Evolutionary conservation across 2,888 invertebrate genomes (phyloP).

Genomic region (Timema podura): DNA sequence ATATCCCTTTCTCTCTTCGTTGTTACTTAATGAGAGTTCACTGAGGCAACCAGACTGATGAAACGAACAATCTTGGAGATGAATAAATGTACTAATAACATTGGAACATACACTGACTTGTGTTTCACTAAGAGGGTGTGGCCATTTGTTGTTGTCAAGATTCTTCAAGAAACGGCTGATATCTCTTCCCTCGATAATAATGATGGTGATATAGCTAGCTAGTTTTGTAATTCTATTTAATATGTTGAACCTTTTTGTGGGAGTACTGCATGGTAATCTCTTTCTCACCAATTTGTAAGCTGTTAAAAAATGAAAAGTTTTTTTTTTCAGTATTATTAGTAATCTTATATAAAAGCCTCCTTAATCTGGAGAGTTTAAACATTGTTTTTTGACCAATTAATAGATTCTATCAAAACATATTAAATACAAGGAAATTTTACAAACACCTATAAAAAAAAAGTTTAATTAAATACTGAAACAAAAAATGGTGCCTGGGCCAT

Average conservation of each 20-base stretch:
- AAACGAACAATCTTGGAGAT: background rate
- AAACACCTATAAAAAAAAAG: conserved; percentile 4
- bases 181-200: conserved; percentile 33
- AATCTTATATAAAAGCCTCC: too few species aligned
- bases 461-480: conserved; percentile 20
- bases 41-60: conserved; percentile 21
- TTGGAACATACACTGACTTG: too few species aligned
- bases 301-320: too few species aligned
- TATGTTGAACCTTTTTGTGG: background rate
- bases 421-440: conserved; percentile 17
- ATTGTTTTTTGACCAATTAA: too few species aligned
- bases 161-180: conserved; percentile 30
- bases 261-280: too few species aligned
- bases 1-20: conserved; percentile 12
- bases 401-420: background rate
- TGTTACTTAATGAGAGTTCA: conserved; percentile 2
- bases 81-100: too few species aligned
- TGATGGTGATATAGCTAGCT: conserved; percentile 28
- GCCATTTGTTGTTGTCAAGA: conserved; percentile 29
- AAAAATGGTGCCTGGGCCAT: conserved; percentile 34
- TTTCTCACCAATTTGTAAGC: too few species aligned
- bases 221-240: conserved; percentile 30
- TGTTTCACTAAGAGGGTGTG: too few species aligned
- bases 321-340: too few species aligned
- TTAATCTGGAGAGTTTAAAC: too few species aligned